A percentile compares a stretch with the other conserved stretches of the same genome.
These are phyloP conservation scores for Mamestra brassicae DNA, from an alignment of 2,888 invertebrate genomes.

Conservation along the genomic window DNA sequence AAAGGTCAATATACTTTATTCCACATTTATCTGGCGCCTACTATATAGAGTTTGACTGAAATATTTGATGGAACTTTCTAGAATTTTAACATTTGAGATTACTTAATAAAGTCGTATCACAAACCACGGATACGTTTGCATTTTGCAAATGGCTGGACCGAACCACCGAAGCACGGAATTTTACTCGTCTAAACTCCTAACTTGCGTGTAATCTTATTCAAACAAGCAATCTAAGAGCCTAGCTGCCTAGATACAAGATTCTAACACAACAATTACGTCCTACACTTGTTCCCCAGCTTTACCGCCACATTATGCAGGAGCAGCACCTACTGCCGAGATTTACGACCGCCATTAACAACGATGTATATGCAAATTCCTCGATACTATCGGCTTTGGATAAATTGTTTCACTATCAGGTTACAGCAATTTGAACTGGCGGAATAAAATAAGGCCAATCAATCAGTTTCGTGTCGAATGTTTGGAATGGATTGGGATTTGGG, in stretches of 20 bases:
- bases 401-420: constrained; percentile 55
- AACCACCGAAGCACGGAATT: background rate
- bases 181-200: background rate
- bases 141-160: background rate
- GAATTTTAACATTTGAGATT: background rate
- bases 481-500: constrained; percentile 21
- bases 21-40: too few species aligned
- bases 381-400: constrained; percentile 54
- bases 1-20: too few species aligned
- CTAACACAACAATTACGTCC: constrained; percentile 51
- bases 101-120: background rate
- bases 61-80: background rate
- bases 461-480: constrained; percentile 29
- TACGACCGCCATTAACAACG: constrained; percentile 39
- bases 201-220: background rate
- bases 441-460: constrained; percentile 53
- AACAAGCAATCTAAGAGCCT: background rate
- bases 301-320: constrained; percentile 41
- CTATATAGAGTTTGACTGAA: too few species aligned
- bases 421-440: constrained; percentile 43
- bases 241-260: constrained; percentile 34
- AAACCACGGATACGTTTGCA: background rate
- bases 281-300: constrained; percentile 30
- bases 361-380: constrained; percentile 48
- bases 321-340: constrained; percentile 46